These are phyloP conservation scores for Zingel zingel DNA, from an alignment of 2,113 vertebrate species.

Conservation along the genomic window DNA sequence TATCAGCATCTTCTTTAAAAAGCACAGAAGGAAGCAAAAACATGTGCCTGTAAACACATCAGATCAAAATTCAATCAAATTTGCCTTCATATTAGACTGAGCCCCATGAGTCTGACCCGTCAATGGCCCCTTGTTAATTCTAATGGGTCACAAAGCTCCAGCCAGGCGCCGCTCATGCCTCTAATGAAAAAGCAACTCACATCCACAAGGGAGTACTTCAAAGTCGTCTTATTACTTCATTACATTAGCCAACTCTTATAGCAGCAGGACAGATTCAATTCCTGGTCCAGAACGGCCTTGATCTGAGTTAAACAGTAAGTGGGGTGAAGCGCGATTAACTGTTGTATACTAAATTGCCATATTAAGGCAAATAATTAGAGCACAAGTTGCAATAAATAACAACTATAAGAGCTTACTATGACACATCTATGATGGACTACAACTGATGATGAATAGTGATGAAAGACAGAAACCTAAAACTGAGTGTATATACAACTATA, in stretches of 20 bases:
- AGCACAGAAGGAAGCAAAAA: slow-evolving; percentile 13
- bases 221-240: slow-evolving; percentile 74
- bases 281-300: slow-evolving; percentile 35
- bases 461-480: slow-evolving; percentile 12
- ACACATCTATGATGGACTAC: slow-evolving; percentile 84
- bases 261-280: slow-evolving; percentile 66
- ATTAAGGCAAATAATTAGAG: slow-evolving; percentile 67
- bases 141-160: slow-evolving; percentile 82
- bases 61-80: slow-evolving; percentile 7
- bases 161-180: slow-evolving; percentile 77
- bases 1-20: background rate
- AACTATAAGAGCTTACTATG: slow-evolving; percentile 86
- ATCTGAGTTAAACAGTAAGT: slow-evolving; percentile 36
- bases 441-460: slow-evolving; percentile 47
- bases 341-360: slow-evolving; percentile 52
- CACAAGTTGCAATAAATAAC: slow-evolving; percentile 60
- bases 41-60: slow-evolving; percentile 50
- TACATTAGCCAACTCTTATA: slow-evolving; percentile 65
- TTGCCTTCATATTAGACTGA: slow-evolving; percentile 48
- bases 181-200: slow-evolving; percentile 81
- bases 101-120: slow-evolving; percentile 69
- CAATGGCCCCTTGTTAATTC: slow-evolving; percentile 80
- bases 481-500: background rate
- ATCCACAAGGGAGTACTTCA: slow-evolving; percentile 76
- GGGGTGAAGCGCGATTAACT: slow-evolving; percentile 51